phyloP scores from a whole-genome alignment of 64 coral and sea anemone species.

The Actinia equina region DNA sequence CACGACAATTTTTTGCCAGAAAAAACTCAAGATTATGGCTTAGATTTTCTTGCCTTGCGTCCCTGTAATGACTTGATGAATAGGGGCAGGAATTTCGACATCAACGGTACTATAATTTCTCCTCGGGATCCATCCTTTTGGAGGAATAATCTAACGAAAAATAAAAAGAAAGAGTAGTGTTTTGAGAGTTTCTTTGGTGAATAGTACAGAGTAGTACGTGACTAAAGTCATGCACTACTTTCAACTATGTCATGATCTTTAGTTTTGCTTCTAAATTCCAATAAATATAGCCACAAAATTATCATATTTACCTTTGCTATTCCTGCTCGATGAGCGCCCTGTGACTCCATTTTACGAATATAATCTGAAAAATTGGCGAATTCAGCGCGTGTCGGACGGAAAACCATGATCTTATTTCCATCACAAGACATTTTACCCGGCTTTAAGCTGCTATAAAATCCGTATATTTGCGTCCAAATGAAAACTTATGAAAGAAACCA shows the following conservation, averaged over 20 bases:
- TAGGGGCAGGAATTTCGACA: constrained; percentile 83
- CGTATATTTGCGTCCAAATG: no score
- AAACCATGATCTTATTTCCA: constrained; percentile 86
- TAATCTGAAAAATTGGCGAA: constrained; percentile 85
- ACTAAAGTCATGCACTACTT: constrained; percentile 28
- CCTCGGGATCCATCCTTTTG: constrained; percentile 89
- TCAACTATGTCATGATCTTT: constrained; percentile 13
- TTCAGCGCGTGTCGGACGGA: constrained; percentile 85
- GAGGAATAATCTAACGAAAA: constrained; percentile 78
- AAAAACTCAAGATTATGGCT: not conserved
- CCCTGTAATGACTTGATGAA: constrained; percentile 90
- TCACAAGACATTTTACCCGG: constrained; percentile 17
- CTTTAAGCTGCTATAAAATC: not conserved
- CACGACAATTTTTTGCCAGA: not conserved
- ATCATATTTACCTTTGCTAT: constrained; percentile 76
- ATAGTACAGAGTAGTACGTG: not conserved
- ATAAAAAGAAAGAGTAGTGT: not conserved
- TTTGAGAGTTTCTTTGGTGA: constrained; percentile 14
- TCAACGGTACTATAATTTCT: constrained; percentile 69
- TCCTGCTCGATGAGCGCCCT: constrained; percentile 84
- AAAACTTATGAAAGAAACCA: constrained; percentile 23
- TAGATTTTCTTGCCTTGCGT: constrained; percentile 67
- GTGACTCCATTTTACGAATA: constrained; percentile 95
- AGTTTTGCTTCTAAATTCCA: not conserved
- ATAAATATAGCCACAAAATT: not conserved